phyloP scores from a whole-genome alignment of 2,113 vertebrate species.

The Climacteris rufus region DNA sequence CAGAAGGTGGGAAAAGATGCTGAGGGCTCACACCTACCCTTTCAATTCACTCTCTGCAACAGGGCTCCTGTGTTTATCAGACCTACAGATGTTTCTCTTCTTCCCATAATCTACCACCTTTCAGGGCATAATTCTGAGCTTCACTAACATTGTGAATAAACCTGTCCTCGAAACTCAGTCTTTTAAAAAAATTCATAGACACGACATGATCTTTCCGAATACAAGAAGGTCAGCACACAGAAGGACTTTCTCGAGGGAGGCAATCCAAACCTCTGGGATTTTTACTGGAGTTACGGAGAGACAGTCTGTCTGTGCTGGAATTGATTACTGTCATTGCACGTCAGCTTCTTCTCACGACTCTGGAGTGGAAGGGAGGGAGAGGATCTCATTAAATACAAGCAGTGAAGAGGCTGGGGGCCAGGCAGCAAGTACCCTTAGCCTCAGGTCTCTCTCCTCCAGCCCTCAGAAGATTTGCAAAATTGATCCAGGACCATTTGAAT shows the following conservation, averaged over 20 bases:
- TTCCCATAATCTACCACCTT: background rate
- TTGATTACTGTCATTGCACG: constrained; percentile 61
- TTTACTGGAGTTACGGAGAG: background rate
- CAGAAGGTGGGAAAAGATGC: background rate
- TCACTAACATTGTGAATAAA: background rate
- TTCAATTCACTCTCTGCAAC: background rate
- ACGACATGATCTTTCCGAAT: background rate
- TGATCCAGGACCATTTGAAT: constrained; percentile 43
- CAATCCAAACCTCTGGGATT: constrained; percentile 44
- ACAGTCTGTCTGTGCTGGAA: constrained; percentile 54
- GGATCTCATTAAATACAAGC: constrained; percentile 38
- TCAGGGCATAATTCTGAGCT: background rate
- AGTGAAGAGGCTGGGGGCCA: background rate
- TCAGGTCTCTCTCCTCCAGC: background rate
- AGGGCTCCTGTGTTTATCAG: background rate
- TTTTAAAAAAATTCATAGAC: background rate
- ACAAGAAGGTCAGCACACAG: background rate
- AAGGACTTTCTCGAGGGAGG: background rate
- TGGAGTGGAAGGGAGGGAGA: background rate
- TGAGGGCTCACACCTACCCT: background rate
- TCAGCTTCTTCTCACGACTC: constrained; percentile 37
- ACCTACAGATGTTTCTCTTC: background rate
- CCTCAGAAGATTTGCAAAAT: background rate
- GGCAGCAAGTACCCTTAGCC: background rate
- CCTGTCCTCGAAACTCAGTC: background rate